phyloP scores from a whole-genome alignment of 2,888 invertebrate species.

The Hypolimnas misippus region DNA sequence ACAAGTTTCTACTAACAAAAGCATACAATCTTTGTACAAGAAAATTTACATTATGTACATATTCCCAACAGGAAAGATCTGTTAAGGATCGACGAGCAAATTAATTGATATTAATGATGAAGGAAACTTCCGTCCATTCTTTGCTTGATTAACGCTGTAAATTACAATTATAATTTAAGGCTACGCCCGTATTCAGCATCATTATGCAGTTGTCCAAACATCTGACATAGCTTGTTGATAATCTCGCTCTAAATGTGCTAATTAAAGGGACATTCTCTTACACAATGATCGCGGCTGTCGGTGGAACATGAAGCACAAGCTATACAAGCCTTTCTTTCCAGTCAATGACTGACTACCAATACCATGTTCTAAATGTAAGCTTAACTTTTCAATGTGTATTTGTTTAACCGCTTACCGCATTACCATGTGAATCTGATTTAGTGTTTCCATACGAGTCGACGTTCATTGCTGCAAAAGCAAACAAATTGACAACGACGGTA shows the following conservation, averaged over 20 bases:
- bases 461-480: slow-evolving; percentile 49
- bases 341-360: slow-evolving; percentile 74
- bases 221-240: slow-evolving; percentile 69
- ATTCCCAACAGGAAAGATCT: slow-evolving; percentile 36
- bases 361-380: slow-evolving; percentile 62
- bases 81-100: slow-evolving; percentile 41
- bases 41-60: slow-evolving; percentile 14
- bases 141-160: slow-evolving; percentile 44
- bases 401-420: slow-evolving; percentile 58
- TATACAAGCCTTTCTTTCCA: slow-evolving; percentile 65
- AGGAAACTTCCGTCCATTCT: slow-evolving; percentile 42
- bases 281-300: slow-evolving; percentile 77
- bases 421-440: slow-evolving; percentile 19
- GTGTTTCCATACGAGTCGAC: background rate
- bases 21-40: background rate
- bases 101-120: slow-evolving; percentile 45
- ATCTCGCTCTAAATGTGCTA: slow-evolving; percentile 79
- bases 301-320: slow-evolving; percentile 58
- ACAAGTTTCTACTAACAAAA: background rate
- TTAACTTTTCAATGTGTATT: slow-evolving; percentile 70
- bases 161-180: slow-evolving; percentile 45
- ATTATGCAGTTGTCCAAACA: slow-evolving; percentile 74
- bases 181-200: slow-evolving; percentile 50
- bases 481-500: background rate
- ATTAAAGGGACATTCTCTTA: slow-evolving; percentile 72